Percentiles rank a stretch among this genome's conserved stretches.
phyloP scores from a whole-genome alignment of 1,140 invertebrate genomes.

The Notospermus geniculatus region DNA sequence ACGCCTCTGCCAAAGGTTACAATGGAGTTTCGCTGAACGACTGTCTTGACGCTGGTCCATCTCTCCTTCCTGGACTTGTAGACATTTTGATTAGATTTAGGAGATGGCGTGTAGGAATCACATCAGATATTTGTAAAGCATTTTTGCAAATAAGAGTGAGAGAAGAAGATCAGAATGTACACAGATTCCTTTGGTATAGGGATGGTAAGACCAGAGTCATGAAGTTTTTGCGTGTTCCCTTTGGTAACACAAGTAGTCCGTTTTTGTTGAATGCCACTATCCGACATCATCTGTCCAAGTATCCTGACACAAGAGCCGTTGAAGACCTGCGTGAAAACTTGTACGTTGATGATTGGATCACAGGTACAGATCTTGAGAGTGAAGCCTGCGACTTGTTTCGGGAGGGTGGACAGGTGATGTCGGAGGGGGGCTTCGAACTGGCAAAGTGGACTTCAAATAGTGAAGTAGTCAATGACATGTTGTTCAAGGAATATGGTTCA shows the following conservation, averaged over 20 bases:
- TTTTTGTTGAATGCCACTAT: constrained; percentile 20
- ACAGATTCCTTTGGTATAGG: constrained; percentile 13
- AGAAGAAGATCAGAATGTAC: constrained; percentile 6
- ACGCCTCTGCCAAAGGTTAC: constrained; percentile 37
- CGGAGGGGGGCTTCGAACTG: background rate
- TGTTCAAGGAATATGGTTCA: background rate
- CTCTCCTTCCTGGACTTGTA: constrained; percentile 11
- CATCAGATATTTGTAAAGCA: constrained; percentile 17
- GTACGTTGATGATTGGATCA: constrained; percentile 57
- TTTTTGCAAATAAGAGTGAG: constrained; percentile 18
- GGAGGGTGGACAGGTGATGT: background rate
- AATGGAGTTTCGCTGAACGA: constrained; percentile 46
- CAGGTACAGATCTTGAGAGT: constrained; percentile 42
- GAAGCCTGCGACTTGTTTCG: constrained; percentile 36
- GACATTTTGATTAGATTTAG: constrained; percentile 15
- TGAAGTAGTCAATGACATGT: background rate
- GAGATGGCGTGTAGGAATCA: background rate
- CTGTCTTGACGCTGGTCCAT: constrained; percentile 31
- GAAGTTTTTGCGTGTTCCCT: constrained; percentile 9
- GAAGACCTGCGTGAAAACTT: constrained; percentile 43
- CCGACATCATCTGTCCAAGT: constrained; percentile 37
- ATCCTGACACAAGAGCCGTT: constrained; percentile 24
- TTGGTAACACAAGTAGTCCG: constrained; percentile 14
- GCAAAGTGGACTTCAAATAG: constrained; percentile 9
- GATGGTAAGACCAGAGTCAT: background rate